Evolutionary conservation across 2,113 vertebrate species (phyloP).

Genomic region (Amphiprion percula): DNA sequence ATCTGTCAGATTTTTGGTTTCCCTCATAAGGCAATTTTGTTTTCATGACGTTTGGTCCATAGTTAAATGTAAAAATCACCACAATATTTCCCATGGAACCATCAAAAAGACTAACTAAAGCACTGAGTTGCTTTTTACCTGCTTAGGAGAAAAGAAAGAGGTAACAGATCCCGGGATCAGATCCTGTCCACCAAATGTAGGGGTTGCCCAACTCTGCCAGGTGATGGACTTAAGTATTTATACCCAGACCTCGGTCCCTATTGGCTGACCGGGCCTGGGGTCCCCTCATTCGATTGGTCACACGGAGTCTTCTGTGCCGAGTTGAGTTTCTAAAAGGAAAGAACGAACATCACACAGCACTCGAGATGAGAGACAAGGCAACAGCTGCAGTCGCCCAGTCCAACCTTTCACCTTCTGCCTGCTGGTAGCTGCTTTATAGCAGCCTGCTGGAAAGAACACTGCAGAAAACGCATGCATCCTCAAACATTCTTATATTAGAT

Average conservation of each 20-base stretch:
- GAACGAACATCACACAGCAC: slow-evolving; percentile 74
- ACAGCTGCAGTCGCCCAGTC: slow-evolving; percentile 76
- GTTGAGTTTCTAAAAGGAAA: slow-evolving; percentile 85
- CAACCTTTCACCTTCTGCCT: slow-evolving; percentile 61
- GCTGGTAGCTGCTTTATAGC: background rate
- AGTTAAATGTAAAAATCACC: slow-evolving; percentile 16
- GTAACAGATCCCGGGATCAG: slow-evolving; percentile 88
- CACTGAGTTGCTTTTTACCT: slow-evolving; percentile 80
- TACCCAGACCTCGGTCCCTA: slow-evolving; percentile 74
- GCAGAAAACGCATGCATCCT: background rate
- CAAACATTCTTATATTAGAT: background rate
- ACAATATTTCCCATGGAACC: slow-evolving; percentile 13
- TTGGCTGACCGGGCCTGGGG: slow-evolving; percentile 67
- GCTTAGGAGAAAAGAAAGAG: slow-evolving; percentile 82
- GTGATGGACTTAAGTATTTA: slow-evolving; percentile 79
- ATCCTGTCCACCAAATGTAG: slow-evolving; percentile 86
- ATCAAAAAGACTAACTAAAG: slow-evolving; percentile 19
- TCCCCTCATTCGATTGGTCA: slow-evolving; percentile 77
- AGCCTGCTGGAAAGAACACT: slow-evolving; percentile 1
- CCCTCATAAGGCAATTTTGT: background rate
- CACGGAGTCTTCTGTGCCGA: slow-evolving; percentile 35
- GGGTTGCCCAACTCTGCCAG: slow-evolving; percentile 85
- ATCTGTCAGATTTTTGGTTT: slow-evolving; percentile 18
- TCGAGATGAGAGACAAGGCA: slow-evolving; percentile 71
- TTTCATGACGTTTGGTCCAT: slow-evolving; percentile 33